Conservation (phyloP, 2,113 vertebrate species). For the Glareola pratincola region DNA sequence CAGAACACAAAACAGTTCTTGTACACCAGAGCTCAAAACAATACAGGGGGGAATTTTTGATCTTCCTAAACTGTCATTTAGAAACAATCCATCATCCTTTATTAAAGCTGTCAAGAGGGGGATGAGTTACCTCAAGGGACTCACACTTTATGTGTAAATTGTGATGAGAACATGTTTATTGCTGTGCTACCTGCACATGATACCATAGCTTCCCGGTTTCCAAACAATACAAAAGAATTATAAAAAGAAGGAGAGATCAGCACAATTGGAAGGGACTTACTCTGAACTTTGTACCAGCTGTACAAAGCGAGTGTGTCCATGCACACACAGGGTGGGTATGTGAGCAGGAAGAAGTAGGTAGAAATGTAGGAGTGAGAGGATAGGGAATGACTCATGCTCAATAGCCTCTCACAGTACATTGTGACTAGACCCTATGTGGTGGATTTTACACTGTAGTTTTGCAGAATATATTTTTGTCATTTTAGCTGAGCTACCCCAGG, state of each 20-base stretch:
- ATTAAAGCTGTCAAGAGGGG: constrained; percentile 57
- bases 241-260: neutral
- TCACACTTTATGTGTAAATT: constrained; percentile 14
- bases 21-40: constrained; percentile 9
- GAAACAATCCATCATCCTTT: constrained; percentile 61
- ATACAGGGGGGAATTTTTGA: constrained; percentile 35
- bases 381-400: neutral
- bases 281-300: neutral
- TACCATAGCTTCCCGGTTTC: neutral
- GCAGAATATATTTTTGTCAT: neutral
- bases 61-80: constrained; percentile 49
- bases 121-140: constrained; percentile 39
- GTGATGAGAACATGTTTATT: constrained; percentile 35
- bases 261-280: neutral
- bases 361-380: neutral
- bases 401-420: neutral
- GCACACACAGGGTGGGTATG: neutral
- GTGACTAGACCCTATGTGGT: neutral
- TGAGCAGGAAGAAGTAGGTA: neutral
- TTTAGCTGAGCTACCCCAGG: neutral
- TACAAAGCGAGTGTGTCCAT: accelerated
- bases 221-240: neutral
- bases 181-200: constrained; percentile 1
- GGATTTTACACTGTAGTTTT: neutral
- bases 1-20: constrained; percentile 46